Conservation (phyloP, 2,113 vertebrate genomes). For the Callocephalon fimbriatum region DNA sequence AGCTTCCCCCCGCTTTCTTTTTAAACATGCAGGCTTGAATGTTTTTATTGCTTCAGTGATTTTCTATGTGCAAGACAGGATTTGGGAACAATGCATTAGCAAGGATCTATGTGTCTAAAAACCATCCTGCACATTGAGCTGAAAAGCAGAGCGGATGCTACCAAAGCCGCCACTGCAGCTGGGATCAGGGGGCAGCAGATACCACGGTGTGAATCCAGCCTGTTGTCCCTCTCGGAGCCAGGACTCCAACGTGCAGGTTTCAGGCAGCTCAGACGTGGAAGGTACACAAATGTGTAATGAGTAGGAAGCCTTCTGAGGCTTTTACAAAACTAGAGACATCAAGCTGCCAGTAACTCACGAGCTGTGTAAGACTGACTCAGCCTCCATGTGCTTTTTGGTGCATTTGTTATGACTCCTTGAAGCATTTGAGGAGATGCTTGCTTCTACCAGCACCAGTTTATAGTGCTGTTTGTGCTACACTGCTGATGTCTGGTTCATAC, state of each 20-base stretch:
- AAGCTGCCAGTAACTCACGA: slow-evolving; percentile 42
- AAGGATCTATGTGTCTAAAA: slow-evolving; percentile 4
- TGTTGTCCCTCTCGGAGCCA: not conserved
- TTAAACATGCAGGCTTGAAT: slow-evolving; percentile 20
- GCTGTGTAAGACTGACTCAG: slow-evolving; percentile 50
- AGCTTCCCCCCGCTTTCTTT: not conserved
- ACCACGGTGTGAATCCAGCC: not conserved
- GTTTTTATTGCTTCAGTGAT: slow-evolving; percentile 62
- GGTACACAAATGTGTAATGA: slow-evolving; percentile 37
- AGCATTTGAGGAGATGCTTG: not conserved
- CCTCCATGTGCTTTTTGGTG: slow-evolving; percentile 21
- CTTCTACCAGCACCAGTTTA: not conserved
- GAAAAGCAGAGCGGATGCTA: not conserved
- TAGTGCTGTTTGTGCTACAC: not conserved
- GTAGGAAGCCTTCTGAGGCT: slow-evolving; percentile 31
- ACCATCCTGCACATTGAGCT: not conserved
- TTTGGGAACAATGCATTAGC: slow-evolving; percentile 41
- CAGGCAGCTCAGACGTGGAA: not conserved
- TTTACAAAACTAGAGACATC: slow-evolving; percentile 32
- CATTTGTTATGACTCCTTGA: not conserved
- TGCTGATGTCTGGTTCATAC: not conserved
- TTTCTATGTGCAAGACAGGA: slow-evolving; percentile 42
- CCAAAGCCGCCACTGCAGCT: not conserved
- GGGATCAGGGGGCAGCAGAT: not conserved
- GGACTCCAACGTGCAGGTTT: not conserved